Evolutionary conservation across 2,888 invertebrate species (phyloP).

Genomic region (Chorisops tibialis): DNA sequence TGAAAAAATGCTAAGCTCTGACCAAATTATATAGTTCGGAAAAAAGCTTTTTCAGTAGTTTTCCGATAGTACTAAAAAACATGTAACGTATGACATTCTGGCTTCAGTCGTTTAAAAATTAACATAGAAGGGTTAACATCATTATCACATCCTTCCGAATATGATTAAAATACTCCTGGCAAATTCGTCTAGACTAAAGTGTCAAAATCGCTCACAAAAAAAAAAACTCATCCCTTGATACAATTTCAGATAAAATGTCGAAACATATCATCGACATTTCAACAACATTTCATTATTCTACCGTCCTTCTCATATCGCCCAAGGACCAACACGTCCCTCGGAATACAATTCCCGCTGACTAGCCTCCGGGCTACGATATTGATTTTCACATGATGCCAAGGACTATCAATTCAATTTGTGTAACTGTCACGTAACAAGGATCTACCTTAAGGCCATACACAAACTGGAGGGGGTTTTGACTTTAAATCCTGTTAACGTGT

Average conservation of each 20-base stretch:
- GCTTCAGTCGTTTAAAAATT: too few relatives aligned
- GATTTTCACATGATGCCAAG: conserved; percentile 29
- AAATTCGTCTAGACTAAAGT: too few relatives aligned
- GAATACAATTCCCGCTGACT: conserved; percentile 13
- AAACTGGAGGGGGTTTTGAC: conserved; percentile 20
- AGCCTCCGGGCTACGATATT: conserved; percentile 25
- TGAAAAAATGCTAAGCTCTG: too few relatives aligned
- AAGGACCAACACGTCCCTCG: background rate
- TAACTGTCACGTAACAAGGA: conserved; percentile 34
- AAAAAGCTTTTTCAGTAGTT: too few relatives aligned
- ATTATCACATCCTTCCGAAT: too few relatives aligned
- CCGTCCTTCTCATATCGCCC: background rate
- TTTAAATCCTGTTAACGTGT: conserved; percentile 31
- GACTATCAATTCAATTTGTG: conserved; percentile 35
- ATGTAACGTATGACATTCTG: too few relatives aligned
- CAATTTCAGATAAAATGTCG: conserved; percentile 16
- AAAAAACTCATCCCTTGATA: too few relatives aligned
- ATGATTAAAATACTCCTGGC: too few relatives aligned
- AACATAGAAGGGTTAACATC: too few relatives aligned
- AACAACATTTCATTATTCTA: conserved; percentile 13
- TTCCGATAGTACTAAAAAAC: too few relatives aligned
- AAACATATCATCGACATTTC: conserved; percentile 27
- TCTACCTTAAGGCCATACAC: conserved; percentile 29
- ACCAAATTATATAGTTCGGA: too few relatives aligned
- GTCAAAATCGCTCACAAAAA: too few relatives aligned